Percentiles rank a stretch among this genome's conserved stretches.
These are phyloP conservation scores for Thereva unica DNA, from an alignment of 2,888 invertebrate genomes.

Conservation along the genomic window DNA sequence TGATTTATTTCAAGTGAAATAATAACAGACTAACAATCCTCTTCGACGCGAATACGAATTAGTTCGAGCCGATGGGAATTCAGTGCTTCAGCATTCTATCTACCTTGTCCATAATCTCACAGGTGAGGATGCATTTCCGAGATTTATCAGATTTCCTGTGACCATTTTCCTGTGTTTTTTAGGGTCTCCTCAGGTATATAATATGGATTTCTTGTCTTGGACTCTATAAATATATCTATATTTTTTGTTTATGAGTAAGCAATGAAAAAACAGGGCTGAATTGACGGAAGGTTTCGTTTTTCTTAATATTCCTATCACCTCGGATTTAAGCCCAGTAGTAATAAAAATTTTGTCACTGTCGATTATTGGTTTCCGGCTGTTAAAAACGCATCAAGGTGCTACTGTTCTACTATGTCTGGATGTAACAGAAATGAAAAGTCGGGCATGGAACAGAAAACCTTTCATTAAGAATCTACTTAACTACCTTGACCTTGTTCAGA, in stretches of 20 bases:
- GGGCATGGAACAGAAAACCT: conserved; percentile 5
- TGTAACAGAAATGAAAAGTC: conserved; percentile 5
- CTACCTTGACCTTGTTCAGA: conserved; percentile 23
- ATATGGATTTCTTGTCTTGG: neutral
- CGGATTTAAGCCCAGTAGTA: neutral
- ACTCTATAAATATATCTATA: neutral
- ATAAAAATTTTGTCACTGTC: neutral
- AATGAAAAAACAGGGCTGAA: neutral
- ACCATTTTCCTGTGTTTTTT: conserved; percentile 14
- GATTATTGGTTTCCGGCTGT: conserved; percentile 7
- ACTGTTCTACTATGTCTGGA: neutral
- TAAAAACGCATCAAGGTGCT: conserved; percentile 19
- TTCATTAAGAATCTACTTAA: neutral
- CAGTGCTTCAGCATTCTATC: neutral
- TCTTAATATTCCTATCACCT: neutral
- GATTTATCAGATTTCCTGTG: conserved; percentile 35
- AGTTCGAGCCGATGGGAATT: conserved; percentile 14
- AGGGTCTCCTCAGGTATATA: neutral
- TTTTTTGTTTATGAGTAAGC: neutral
- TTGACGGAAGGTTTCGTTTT: neutral
- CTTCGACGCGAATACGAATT: conserved; percentile 35
- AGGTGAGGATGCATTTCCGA: conserved; percentile 30
- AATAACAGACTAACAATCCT: conserved; percentile 40
- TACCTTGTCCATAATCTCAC: conserved; percentile 4
- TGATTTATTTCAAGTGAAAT: conserved; percentile 43